Base-by-base conservation (phyloP, 2,888 invertebrate genomes). In the Drosophila acutilabella region DNA sequence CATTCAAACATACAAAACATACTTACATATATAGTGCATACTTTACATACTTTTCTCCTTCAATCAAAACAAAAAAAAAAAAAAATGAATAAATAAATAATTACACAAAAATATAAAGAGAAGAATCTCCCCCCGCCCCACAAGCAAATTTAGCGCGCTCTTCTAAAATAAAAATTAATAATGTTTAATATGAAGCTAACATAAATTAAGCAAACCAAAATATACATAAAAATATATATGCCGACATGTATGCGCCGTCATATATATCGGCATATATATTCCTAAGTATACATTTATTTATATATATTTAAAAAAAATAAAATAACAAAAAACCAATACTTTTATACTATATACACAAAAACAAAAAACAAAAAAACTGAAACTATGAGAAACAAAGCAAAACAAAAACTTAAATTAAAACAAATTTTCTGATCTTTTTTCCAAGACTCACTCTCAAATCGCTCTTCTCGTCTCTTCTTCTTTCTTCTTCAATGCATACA, bases 331-430 rank as follows among this genome's bases (percentile, higher is more conserved):
- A 62, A 60, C 64, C 78, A 85, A 74, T 84, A 84, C 88, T 81
- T 81, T 81, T 81, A 88, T 81, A 81, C 81, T 81, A 81, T 81
- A 78, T 88, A 81, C 81, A 88, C 74, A 44, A 68, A 38, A 42
- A 64, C 66, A 38, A 42, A 64, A 33, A 64, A 20, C 30, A 64
- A 64, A 71, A 47, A 68, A 47, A 57, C 60, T 58, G 56, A 68
- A 54, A 67, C 52, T 44, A 50, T 23, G 41, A 56, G 41, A 51
- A 23, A 13, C 20, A 33, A 11, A 16, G 13, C 18, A 33, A 20
- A 14, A 10, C 30, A 72, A 50, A 56, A 60, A 51, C 48, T 30
- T 44, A 40, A n/a, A 26, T 26, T 26, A 7, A 26, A 26, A 30
- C 8, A 30, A 40, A 40, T 66, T 74, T 71, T 71, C 78, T 59